Conservation (phyloP, 2,888 invertebrate species). For the Molorchus minor region DNA sequence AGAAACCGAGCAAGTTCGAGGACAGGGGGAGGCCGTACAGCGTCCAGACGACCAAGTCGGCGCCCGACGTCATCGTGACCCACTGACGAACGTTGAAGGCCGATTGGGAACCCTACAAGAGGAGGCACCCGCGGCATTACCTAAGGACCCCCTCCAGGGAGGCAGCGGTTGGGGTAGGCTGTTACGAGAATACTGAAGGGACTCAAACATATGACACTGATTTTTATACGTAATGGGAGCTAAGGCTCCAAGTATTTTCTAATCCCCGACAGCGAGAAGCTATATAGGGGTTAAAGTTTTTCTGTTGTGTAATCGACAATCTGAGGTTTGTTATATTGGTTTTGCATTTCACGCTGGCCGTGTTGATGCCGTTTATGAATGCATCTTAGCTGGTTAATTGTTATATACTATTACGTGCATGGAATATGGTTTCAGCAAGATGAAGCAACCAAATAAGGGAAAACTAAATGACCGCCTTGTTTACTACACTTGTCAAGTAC, state of each 20-base stretch:
- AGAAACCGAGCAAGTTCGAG: constrained; percentile 34
- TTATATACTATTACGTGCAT: too few relatives aligned
- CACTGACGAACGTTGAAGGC: constrained; percentile 78
- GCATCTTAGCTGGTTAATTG: too few relatives aligned
- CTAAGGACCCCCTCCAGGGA: constrained; percentile 46
- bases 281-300: constrained; percentile 1
- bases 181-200: constrained; percentile 55
- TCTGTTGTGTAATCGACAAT: constrained; percentile 20
- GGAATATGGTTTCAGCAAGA: too few relatives aligned
- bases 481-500: too few relatives aligned
- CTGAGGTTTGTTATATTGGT: constrained; percentile 23
- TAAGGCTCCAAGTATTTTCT: constrained; percentile 9
- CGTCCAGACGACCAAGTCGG: constrained; percentile 86
- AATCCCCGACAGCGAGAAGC: not conserved
- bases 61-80: constrained; percentile 89
- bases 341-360: constrained; percentile 18
- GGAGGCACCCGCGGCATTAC: constrained; percentile 66
- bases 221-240: constrained; percentile 54
- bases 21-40: constrained; percentile 71
- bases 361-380: too few relatives aligned
- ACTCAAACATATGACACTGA: constrained; percentile 57
- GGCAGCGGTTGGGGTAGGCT: constrained; percentile 7
- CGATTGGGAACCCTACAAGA: constrained; percentile 71
- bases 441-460: too few relatives aligned
- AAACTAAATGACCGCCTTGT: too few relatives aligned